Evolutionary conservation across 2,888 invertebrate species (phyloP).

Genomic region (Eupithecia subumbrata): DNA sequence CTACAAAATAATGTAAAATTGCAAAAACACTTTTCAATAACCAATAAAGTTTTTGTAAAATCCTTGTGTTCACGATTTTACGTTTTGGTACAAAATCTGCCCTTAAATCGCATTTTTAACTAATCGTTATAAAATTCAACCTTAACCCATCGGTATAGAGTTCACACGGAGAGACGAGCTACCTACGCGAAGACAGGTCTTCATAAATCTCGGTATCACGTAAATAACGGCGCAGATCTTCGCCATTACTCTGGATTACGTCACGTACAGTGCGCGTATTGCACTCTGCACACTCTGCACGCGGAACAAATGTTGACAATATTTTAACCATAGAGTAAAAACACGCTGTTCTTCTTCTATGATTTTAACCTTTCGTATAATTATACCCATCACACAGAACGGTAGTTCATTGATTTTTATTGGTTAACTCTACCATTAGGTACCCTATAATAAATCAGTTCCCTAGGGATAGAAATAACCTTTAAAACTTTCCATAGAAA

Average conservation of each 20-base stretch:
- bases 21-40: not conserved
- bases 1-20: conserved; percentile 9
- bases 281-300: conserved; percentile 8
- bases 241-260: conserved; percentile 42
- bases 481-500: no score
- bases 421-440: no score
- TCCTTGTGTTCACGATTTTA: not conserved
- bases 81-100: not conserved
- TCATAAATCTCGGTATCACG: conserved; percentile 43
- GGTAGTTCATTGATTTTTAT: no score
- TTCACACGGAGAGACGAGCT: conserved; percentile 10
- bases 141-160: conserved; percentile 29
- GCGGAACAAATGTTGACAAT: not conserved
- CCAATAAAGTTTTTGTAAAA: not conserved
- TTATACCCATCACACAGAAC: no score
- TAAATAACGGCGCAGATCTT: conserved; percentile 41
- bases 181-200: conserved; percentile 16
- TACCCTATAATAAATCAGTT: no score
- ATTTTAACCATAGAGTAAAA: no score
- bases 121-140: not conserved
- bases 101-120: not conserved
- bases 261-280: conserved; percentile 30
- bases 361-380: no score
- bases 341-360: no score
- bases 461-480: no score